A percentile compares a stretch with the other conserved stretches of the same genome.
These are phyloP conservation scores for Hoplias malabaricus DNA, from an alignment of 2,113 vertebrate genomes.

Conservation along the genomic window DNA sequence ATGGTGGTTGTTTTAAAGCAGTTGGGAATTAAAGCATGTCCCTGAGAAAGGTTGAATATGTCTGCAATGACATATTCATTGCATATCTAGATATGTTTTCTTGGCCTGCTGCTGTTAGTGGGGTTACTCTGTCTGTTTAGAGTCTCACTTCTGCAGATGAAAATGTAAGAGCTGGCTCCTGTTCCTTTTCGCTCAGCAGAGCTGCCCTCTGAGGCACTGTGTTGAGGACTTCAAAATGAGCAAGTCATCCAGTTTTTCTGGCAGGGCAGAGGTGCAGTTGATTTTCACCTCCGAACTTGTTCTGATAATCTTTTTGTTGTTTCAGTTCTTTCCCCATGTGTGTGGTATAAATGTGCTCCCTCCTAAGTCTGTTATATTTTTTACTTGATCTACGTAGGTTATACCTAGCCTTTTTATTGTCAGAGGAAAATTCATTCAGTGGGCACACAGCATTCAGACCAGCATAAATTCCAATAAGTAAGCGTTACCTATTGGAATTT, in stretches of 20 bases:
- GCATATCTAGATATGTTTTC: neutral
- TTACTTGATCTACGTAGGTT: neutral
- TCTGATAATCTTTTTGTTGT: no score
- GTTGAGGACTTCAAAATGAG: no score
- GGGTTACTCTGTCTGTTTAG: neutral
- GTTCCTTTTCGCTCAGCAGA: no score
- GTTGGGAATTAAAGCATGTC: neutral
- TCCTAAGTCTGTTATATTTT: neutral
- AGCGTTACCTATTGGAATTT: no score
- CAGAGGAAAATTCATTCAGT: neutral
- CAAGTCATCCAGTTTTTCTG: no score
- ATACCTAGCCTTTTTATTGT: neutral
- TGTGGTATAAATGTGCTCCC: neutral
- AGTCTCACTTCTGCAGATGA: no score
- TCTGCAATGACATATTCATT: neutral
- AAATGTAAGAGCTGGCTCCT: no score
- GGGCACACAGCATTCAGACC: neutral
- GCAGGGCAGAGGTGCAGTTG: no score
- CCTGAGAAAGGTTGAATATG: neutral
- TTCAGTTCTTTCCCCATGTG: no score
- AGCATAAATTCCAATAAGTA: no score
- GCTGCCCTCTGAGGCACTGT: no score
- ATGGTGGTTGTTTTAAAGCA: neutral
- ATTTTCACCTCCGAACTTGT: no score
- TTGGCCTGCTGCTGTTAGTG: neutral